phyloP scores from a whole-genome alignment of 2,888 invertebrate species.

The Orgyia antiqua region DNA sequence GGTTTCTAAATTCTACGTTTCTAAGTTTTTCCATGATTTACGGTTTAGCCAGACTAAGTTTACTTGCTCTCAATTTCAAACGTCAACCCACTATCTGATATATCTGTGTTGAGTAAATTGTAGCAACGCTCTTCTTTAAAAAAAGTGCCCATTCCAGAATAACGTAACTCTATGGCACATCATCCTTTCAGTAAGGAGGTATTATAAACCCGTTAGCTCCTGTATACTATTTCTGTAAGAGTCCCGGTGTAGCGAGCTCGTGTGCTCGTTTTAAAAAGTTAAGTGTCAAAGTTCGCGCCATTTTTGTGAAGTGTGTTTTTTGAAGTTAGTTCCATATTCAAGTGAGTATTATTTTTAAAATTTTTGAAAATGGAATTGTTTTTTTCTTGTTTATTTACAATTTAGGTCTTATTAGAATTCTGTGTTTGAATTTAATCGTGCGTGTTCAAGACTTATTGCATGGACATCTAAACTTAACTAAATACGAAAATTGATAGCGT shows the following conservation, averaged over 20 bases:
- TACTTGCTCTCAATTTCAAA: too few species aligned
- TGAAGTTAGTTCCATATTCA: slow-evolving; percentile 14
- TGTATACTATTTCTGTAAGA: slow-evolving; percentile 56
- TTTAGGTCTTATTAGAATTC: background rate
- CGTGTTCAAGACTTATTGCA: too few species aligned
- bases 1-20: too few species aligned
- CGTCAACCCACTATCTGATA: too few species aligned
- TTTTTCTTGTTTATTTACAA: background rate
- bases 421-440: too few species aligned
- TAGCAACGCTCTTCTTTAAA: too few species aligned
- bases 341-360: slow-evolving; percentile 18
- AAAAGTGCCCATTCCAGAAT: slow-evolving; percentile 6
- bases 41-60: too few species aligned
- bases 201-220: slow-evolving; percentile 49
- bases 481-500: too few species aligned
- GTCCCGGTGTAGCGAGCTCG: slow-evolving; percentile 46
- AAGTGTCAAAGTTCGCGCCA: slow-evolving; percentile 55
- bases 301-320: slow-evolving; percentile 35
- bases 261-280: slow-evolving; percentile 32
- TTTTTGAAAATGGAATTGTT: background rate
- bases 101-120: too few species aligned
- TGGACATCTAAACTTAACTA: too few species aligned
- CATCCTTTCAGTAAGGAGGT: slow-evolving; percentile 43
- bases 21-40: too few species aligned
- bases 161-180: slow-evolving; percentile 10